phyloP scores from a whole-genome alignment of 2,797 vertebrate species.

The Margarornis squamiger region DNA sequence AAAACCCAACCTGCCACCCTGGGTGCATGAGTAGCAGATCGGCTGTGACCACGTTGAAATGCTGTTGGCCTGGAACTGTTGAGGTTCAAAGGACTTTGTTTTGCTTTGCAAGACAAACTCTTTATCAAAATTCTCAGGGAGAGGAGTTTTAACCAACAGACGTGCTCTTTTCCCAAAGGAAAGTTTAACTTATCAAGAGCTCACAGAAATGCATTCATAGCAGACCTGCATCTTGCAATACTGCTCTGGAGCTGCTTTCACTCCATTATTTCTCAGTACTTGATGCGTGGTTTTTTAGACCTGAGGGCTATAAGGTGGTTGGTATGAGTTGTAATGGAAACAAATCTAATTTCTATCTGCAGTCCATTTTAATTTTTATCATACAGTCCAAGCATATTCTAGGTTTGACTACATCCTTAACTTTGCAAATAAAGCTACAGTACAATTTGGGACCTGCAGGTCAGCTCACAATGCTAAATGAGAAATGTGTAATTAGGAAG shows the following conservation, averaged over 20 bases:
- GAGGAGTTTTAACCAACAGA: slow-evolving; percentile 68
- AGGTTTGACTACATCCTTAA: slow-evolving; percentile 47
- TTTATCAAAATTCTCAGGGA: slow-evolving; percentile 61
- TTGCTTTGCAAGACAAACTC: slow-evolving; percentile 76
- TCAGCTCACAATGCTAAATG: slow-evolving; percentile 59
- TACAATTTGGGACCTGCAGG: slow-evolving; percentile 66
- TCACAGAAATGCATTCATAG: slow-evolving; percentile 77
- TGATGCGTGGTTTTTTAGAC: neutral
- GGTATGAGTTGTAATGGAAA: slow-evolving; percentile 41
- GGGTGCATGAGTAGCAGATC: slow-evolving; percentile 70
- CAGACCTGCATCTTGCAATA: slow-evolving; percentile 51
- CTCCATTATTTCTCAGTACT: slow-evolving; percentile 24
- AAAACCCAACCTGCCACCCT: slow-evolving; percentile 48
- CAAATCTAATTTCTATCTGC: slow-evolving; percentile 47
- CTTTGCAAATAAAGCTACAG: slow-evolving; percentile 53
- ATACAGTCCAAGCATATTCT: slow-evolving; percentile 20
- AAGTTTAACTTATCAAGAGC: slow-evolving; percentile 66
- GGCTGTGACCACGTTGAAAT: slow-evolving; percentile 76
- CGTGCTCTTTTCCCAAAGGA: slow-evolving; percentile 65
- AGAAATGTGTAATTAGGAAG: slow-evolving; percentile 62
- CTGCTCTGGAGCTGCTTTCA: slow-evolving; percentile 40
- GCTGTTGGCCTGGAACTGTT: slow-evolving; percentile 76
- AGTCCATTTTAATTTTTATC: slow-evolving; percentile 28
- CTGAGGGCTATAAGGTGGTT: slow-evolving; percentile 47
- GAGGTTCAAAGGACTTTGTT: slow-evolving; percentile 77